Conservation (phyloP, 2,113 vertebrate genomes). For the Crotalus helleri region DNA sequence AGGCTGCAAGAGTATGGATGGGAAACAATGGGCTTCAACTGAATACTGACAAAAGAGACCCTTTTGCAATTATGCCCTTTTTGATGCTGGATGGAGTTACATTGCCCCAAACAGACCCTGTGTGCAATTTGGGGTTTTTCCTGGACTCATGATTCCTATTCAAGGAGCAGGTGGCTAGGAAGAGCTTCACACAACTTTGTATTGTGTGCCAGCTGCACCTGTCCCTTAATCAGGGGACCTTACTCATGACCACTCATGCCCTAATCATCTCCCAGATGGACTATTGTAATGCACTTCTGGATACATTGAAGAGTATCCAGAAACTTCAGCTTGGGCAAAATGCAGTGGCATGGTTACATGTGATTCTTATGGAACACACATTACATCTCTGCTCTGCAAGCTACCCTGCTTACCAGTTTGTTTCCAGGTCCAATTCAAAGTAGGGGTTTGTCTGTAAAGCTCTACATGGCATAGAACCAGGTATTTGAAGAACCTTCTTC, state of each 20-base stretch:
- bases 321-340: background rate
- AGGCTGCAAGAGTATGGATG: background rate
- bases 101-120: background rate
- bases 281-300: background rate
- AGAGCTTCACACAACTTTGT: background rate
- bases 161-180: background rate
- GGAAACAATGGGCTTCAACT: background rate
- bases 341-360: background rate
- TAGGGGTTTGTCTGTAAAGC: background rate
- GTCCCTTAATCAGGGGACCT: background rate
- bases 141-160: background rate
- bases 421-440: background rate
- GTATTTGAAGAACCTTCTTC: background rate
- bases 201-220: background rate
- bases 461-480: background rate
- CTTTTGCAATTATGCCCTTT: background rate
- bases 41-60: background rate
- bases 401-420: background rate
- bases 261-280: background rate
- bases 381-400: background rate
- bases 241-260: background rate
- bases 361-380: background rate
- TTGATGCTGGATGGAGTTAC: background rate
- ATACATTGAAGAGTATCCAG: background rate
- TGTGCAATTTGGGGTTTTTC: background rate